Evolutionary conservation across 2,888 invertebrate species (phyloP).

Genomic region (Xestia c-nigrum): DNA sequence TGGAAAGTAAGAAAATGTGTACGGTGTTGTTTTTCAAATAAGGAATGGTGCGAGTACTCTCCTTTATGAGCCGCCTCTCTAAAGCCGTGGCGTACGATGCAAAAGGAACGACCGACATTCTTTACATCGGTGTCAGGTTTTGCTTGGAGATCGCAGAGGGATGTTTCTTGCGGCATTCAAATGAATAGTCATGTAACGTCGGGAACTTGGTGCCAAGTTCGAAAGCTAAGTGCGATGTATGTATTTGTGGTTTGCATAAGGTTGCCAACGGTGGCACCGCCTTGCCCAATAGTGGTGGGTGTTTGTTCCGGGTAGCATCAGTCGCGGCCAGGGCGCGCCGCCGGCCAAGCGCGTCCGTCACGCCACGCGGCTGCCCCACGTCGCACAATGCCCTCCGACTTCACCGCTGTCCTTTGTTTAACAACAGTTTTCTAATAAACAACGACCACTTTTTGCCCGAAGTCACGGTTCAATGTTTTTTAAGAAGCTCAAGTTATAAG

Average conservation of each 20-base stretch:
- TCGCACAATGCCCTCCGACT: slow-evolving; percentile 81
- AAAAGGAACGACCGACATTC: slow-evolving; percentile 73
- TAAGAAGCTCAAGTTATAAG: slow-evolving; percentile 32
- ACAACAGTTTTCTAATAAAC: slow-evolving; percentile 66
- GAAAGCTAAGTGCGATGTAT: slow-evolving; percentile 26
- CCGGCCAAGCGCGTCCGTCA: slow-evolving; percentile 86
- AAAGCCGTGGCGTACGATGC: slow-evolving; percentile 51
- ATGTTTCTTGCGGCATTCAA: slow-evolving; percentile 34
- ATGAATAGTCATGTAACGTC: slow-evolving; percentile 33
- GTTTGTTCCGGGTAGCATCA: slow-evolving; percentile 74
- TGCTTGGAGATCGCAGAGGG: slow-evolving; percentile 53
- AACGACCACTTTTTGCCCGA: slow-evolving; percentile 59
- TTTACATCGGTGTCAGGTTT: slow-evolving; percentile 47
- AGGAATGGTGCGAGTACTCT: slow-evolving; percentile 67
- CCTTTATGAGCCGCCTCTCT: slow-evolving; percentile 64
- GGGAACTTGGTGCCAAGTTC: slow-evolving; percentile 26
- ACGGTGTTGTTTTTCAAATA: slow-evolving; percentile 70
- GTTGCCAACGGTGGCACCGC: slow-evolving; percentile 47
- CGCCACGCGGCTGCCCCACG: slow-evolving; percentile 71
- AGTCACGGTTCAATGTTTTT: slow-evolving; percentile 55
- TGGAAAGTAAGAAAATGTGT: slow-evolving; percentile 73
- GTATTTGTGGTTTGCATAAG: slow-evolving; percentile 40
- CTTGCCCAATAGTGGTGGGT: slow-evolving; percentile 69
- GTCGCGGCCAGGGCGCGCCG: slow-evolving; percentile 74
- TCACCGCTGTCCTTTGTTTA: slow-evolving; percentile 72